These are phyloP conservation scores for Scaptomyza montana DNA, from an alignment of 1,140 invertebrate genomes.

Conservation along the genomic window DNA sequence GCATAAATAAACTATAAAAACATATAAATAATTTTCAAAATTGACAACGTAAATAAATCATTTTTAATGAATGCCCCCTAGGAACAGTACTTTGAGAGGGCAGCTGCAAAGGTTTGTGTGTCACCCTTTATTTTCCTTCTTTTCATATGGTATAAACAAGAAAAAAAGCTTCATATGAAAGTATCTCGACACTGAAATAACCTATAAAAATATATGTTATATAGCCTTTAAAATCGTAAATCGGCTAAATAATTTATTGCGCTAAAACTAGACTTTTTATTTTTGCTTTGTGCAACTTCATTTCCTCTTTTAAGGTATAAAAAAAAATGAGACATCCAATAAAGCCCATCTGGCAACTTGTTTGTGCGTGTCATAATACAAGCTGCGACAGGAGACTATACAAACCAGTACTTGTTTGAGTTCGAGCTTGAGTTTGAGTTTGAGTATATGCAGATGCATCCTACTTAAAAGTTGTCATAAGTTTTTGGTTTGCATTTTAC, in stretches of 20 bases:
- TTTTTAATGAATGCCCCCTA: slow-evolving; percentile 57
- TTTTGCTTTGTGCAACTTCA: no score
- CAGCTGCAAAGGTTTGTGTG: slow-evolving; percentile 20
- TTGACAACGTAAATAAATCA: slow-evolving; percentile 61
- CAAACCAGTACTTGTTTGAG: slow-evolving; percentile 10
- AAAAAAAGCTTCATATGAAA: no score
- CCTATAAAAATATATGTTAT: no score
- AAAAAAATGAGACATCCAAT: background rate
- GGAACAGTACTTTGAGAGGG: background rate
- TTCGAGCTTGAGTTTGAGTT: background rate
- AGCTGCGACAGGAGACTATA: background rate
- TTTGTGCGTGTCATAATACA: slow-evolving; percentile 19
- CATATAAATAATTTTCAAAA: slow-evolving; percentile 68
- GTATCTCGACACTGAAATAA: no score
- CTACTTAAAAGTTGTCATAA: slow-evolving; percentile 35
- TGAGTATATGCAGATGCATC: slow-evolving; percentile 17
- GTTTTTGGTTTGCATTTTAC: slow-evolving; percentile 4
- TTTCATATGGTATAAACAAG: background rate
- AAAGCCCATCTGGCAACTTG: slow-evolving; percentile 12
- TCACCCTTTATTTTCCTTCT: slow-evolving; percentile 7
- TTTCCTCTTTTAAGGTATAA: no score
- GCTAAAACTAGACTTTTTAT: no score
- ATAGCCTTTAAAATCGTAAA: no score
- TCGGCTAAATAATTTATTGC: no score
- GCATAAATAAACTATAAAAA: slow-evolving; percentile 63